These are phyloP conservation scores for Andrena trimmerana DNA, from an alignment of 2,888 invertebrate genomes.

Conservation along the genomic window DNA sequence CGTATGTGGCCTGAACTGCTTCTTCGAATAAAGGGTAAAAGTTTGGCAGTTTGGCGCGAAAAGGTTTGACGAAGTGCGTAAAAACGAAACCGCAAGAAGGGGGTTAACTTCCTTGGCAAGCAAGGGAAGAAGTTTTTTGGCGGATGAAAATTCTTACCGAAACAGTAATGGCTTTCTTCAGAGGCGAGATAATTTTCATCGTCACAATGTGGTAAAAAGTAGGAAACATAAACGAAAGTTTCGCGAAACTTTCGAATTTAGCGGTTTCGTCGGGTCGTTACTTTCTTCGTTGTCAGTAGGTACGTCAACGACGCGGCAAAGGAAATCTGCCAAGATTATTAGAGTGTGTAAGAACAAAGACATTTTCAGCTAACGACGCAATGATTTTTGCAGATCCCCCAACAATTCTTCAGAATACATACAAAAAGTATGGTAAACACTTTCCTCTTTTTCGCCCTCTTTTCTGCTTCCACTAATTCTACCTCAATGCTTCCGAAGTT, in stretches of 20 bases:
- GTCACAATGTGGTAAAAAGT: neutral
- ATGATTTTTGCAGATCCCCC: no score
- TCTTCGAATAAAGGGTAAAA: neutral
- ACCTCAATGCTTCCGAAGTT: no score
- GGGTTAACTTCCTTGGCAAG: conserved; percentile 20
- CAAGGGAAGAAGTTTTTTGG: conserved; percentile 6
- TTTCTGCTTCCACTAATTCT: no score
- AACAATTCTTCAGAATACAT: no score
- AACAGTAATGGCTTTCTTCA: conserved; percentile 4
- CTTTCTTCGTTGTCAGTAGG: neutral
- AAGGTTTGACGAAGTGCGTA: conserved; percentile 3
- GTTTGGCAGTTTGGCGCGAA: neutral
- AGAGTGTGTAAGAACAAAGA: neutral
- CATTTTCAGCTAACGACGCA: no score
- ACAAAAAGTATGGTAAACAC: no score
- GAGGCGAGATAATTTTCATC: conserved; percentile 38
- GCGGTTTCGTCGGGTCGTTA: neutral
- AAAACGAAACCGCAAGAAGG: conserved; percentile 10
- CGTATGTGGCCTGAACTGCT: neutral
- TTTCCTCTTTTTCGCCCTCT: no score
- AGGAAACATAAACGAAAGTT: neutral
- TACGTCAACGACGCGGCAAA: neutral
- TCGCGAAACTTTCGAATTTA: conserved; percentile 15
- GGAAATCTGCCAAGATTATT: neutral
- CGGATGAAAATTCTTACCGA: conserved; percentile 27